phyloP scores from a whole-genome alignment of 2,113 vertebrate genomes.

The Proteles cristata region DNA sequence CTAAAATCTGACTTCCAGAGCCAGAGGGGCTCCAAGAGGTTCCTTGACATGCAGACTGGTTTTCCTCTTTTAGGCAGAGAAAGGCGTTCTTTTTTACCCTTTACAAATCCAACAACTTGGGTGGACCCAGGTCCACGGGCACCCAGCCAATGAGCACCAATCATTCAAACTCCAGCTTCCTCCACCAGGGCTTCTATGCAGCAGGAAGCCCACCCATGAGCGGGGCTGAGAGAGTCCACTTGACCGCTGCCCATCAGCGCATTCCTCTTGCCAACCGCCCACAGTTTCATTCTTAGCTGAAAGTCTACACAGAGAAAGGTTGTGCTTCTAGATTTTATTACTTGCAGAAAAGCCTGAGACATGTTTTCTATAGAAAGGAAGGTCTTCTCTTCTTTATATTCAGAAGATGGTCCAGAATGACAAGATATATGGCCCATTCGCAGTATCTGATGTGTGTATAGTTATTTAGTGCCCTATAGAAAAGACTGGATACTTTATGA shows the following conservation, averaged over 20 bases:
- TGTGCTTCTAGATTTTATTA: neutral
- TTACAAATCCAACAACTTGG: neutral
- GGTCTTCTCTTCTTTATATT: neutral
- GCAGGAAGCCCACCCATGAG: neutral
- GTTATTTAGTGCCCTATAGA: neutral
- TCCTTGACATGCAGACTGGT: neutral
- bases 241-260: no score
- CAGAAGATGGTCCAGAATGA: neutral
- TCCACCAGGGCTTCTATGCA: neutral
- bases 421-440: neutral
- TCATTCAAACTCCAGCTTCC: neutral
- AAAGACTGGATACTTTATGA: conserved; percentile 30
- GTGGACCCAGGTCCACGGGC: neutral
- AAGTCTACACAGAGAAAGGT: neutral
- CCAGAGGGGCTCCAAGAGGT: neutral
- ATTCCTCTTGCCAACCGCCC: neutral
- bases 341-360: neutral
- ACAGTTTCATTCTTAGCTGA: neutral
- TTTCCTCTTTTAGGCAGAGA: neutral
- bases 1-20: neutral
- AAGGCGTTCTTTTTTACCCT: neutral
- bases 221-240: neutral
- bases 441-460: neutral
- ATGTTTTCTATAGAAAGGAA: neutral
- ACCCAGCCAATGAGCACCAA: neutral